phyloP scores from a whole-genome alignment of 1,140 invertebrate genomes.

The Whitmania pigra region DNA sequence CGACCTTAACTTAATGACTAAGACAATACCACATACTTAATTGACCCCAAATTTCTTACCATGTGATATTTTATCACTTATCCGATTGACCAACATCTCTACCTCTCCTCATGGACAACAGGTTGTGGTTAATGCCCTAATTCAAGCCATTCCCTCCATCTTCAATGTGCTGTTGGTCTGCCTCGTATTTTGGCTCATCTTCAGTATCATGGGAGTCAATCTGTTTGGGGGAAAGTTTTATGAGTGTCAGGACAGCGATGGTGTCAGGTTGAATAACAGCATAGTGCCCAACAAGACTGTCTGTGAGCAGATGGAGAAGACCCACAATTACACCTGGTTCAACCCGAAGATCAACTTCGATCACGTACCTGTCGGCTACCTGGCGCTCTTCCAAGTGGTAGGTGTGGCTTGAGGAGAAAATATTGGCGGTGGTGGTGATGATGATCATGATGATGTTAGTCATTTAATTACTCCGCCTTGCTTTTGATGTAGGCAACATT shows the following conservation, averaged over 20 bases:
- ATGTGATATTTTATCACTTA: too few species aligned
- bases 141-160: conserved; percentile 88
- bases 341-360: conserved; percentile 97
- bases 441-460: neutral
- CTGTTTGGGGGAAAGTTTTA: conserved; percentile 64
- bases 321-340: conserved; percentile 73
- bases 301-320: neutral
- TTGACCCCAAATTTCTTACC: too few species aligned
- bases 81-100: too few species aligned
- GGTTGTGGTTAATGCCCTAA: conserved; percentile 85
- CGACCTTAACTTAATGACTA: too few species aligned
- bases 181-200: conserved; percentile 81
- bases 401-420: conserved; percentile 18
- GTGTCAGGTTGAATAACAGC: conserved; percentile 54
- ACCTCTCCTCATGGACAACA: conserved; percentile 33
- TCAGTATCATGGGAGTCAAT: conserved; percentile 80
- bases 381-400: conserved; percentile 89
- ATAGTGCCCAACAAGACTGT: conserved; percentile 67
- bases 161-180: conserved; percentile 82
- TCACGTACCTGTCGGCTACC: conserved; percentile 88
- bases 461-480: neutral
- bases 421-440: neutral
- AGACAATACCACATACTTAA: too few species aligned
- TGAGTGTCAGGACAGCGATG: conserved; percentile 30
- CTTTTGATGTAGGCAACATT: conserved; percentile 61